These are phyloP conservation scores for Ataeniobius toweri DNA, from an alignment of 2,797 vertebrate genomes.

Conservation along the genomic window DNA sequence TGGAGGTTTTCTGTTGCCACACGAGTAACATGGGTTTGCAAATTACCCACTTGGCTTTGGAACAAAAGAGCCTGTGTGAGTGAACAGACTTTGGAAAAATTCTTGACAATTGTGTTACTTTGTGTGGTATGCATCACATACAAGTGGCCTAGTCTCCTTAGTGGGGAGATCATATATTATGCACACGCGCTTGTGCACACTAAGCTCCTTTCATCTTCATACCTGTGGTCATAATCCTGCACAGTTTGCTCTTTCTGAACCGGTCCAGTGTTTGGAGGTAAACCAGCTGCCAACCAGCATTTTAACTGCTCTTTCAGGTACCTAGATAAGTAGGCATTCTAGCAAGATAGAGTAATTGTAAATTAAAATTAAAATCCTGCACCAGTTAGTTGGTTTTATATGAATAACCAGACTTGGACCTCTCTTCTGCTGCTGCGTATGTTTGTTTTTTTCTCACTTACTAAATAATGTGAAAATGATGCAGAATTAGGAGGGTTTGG, in stretches of 20 bases:
- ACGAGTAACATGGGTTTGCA: slow-evolving; percentile 39
- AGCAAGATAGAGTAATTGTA: slow-evolving; percentile 8
- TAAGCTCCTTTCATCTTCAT: slow-evolving; percentile 44
- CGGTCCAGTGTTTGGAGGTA: slow-evolving; percentile 21
- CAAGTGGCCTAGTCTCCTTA: slow-evolving; percentile 22
- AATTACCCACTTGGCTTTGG: slow-evolving; percentile 26
- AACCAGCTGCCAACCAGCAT: slow-evolving; percentile 21
- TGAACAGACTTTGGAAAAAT: slow-evolving; percentile 29
- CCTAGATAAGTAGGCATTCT: slow-evolving; percentile 4
- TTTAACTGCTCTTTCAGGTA: slow-evolving; percentile 11
- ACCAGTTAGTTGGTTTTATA: background rate
- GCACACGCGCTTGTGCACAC: slow-evolving; percentile 2
- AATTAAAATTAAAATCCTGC: background rate
- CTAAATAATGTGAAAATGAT: slow-evolving; percentile 6
- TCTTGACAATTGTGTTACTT: slow-evolving; percentile 27
- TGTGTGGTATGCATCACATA: slow-evolving; percentile 31
- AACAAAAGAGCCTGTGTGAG: slow-evolving; percentile 51
- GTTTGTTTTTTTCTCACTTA: slow-evolving; percentile 13
- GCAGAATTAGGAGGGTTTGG: slow-evolving; percentile 14
- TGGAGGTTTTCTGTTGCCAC: slow-evolving; percentile 31
- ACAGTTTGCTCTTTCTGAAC: slow-evolving; percentile 37
- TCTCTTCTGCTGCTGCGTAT: background rate
- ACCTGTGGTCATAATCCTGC: slow-evolving; percentile 52
- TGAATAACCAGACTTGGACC: slow-evolving; percentile 18
- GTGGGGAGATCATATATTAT: slow-evolving; percentile 46